Evolutionary conservation across 2,797 vertebrate genomes (phyloP).

Genomic region (Pseudocheirus occidentalis): DNA sequence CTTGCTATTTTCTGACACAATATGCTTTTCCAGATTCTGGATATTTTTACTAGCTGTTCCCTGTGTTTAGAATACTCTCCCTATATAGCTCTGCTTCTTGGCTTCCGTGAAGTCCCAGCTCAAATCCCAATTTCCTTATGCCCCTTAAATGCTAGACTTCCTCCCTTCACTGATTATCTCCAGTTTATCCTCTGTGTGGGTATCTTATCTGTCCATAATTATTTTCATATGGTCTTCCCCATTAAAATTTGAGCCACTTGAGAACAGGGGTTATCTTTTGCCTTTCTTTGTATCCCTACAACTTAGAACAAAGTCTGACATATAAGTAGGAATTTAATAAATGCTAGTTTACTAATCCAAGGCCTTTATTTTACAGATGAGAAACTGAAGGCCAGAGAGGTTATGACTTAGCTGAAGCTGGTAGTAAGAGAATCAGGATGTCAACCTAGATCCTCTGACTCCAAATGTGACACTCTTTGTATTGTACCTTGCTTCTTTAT

Average conservation of each 20-base stretch:
- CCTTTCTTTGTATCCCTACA: neutral
- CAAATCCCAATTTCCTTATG: neutral
- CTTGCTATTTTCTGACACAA: neutral
- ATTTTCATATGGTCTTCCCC: neutral
- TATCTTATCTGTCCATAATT: neutral
- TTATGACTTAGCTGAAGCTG: neutral
- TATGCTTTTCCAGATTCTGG: neutral
- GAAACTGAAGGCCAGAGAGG: neutral
- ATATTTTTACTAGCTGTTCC: neutral
- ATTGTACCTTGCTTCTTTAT: neutral
- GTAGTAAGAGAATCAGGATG: neutral
- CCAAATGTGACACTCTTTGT: neutral
- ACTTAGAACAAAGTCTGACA: neutral
- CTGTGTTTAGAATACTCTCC: neutral
- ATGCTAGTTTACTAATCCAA: neutral
- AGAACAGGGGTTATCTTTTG: neutral
- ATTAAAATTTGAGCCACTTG: neutral
- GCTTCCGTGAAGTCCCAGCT: neutral
- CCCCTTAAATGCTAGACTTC: neutral
- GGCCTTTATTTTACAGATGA: neutral
- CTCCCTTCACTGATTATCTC: neutral
- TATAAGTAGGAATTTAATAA: neutral
- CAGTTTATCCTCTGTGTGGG: neutral
- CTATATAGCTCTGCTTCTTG: neutral
- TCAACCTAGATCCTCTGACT: neutral